phyloP scores from a whole-genome alignment of 2,113 vertebrate genomes.

The Bufo bufo region DNA sequence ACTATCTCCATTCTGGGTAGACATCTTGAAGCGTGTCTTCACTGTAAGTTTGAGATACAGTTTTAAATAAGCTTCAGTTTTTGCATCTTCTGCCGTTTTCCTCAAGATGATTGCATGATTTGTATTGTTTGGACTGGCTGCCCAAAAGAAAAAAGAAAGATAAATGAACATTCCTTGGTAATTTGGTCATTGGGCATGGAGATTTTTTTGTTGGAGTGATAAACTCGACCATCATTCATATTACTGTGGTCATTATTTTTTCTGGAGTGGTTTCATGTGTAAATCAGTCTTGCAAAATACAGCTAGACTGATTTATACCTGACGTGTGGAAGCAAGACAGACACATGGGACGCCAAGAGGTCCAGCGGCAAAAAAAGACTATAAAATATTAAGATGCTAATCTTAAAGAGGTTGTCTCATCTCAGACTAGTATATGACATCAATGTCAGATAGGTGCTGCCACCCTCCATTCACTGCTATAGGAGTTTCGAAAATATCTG shows the following conservation, averaged over 20 bases:
- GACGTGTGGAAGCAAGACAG: not conserved
- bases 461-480: not conserved
- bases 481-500: not conserved
- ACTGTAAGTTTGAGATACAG: not conserved
- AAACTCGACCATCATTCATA: not conserved
- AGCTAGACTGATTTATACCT: constrained; percentile 8
- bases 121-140: not conserved
- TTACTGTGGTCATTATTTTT: not conserved
- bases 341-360: not conserved
- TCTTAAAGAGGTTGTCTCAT: not conserved
- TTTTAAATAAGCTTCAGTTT: not conserved
- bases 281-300: not conserved
- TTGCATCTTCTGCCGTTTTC: not conserved
- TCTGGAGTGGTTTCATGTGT: not conserved
- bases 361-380: not conserved
- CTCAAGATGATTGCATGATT: not conserved
- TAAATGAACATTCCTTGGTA: not conserved
- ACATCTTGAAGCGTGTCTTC: too few relatives aligned
- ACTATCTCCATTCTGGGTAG: too few relatives aligned
- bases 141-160: not conserved
- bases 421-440: too few relatives aligned
- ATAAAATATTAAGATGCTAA: not conserved
- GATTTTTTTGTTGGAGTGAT: not conserved
- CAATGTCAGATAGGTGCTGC: too few relatives aligned
- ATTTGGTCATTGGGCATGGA: not conserved